Conservation (phyloP, 2,113 vertebrate genomes). For the Trachemys scripta region DNA sequence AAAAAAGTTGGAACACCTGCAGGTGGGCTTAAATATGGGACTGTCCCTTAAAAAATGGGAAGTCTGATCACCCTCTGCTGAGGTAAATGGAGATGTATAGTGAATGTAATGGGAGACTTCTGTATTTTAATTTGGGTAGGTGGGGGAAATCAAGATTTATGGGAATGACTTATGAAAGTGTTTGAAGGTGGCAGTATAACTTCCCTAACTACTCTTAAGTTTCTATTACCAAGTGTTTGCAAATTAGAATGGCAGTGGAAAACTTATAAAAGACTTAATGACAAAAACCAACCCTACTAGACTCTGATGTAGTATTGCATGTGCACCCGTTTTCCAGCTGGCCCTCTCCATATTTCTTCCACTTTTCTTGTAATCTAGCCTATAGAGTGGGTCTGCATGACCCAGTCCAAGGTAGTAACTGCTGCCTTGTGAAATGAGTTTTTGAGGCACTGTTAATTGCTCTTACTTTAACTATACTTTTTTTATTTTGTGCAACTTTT, state of each 20-base stretch:
- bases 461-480: not conserved
- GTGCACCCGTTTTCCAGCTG: not conserved
- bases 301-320: not conserved
- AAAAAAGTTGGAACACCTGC: no score
- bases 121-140: no score
- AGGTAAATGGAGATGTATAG: not conserved
- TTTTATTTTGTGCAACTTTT: not conserved
- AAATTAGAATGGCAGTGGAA: conserved; percentile 6
- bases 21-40: no score
- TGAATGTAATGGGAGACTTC: no score
- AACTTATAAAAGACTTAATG: not conserved
- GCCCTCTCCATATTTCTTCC: conserved; percentile 2
- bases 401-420: not conserved
- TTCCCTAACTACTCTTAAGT: not conserved
- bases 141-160: not conserved
- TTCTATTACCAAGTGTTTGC: not conserved
- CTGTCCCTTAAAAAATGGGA: no score
- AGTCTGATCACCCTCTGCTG: not conserved
- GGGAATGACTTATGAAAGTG: conserved; percentile 44
- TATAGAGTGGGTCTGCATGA: conserved; percentile 8
- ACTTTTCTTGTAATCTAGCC: conserved; percentile 40
- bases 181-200: not conserved
- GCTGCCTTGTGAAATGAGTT: not conserved
- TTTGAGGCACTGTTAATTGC: not conserved
- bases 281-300: not conserved